These are phyloP conservation scores for Fragum sueziense DNA, from an alignment of 2,888 invertebrate genomes.

Conservation along the genomic window DNA sequence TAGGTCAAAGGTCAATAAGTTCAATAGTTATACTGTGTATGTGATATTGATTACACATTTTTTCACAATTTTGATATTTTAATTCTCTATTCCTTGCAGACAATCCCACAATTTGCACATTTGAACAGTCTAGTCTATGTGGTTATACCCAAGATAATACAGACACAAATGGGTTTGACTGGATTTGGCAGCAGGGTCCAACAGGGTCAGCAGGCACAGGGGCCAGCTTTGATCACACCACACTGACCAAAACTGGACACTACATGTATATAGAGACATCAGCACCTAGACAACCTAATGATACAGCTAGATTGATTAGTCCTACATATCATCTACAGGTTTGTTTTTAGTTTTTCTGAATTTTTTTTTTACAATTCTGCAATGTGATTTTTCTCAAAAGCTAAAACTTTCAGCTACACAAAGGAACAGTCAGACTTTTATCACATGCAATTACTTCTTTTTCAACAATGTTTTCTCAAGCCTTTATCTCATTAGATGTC, in stretches of 20 bases:
- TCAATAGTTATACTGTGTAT: too few relatives aligned
- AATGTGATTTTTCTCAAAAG: too few relatives aligned
- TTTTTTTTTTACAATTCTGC: too few relatives aligned
- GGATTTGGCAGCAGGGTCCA: conserved; percentile 65
- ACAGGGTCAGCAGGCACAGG: conserved; percentile 70
- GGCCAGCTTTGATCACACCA: conserved; percentile 72
- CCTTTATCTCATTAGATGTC: too few relatives aligned
- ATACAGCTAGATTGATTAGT: conserved; percentile 69
- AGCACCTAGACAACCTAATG: conserved; percentile 61
- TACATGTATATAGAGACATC: conserved; percentile 75
- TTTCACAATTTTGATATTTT: too few relatives aligned
- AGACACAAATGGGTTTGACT: conserved; percentile 65
- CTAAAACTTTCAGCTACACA: too few relatives aligned
- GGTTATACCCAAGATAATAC: conserved; percentile 66
- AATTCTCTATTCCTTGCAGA: conserved; percentile 18
- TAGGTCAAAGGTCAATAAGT: too few relatives aligned
- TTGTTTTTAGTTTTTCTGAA: background rate
- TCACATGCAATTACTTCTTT: too few relatives aligned
- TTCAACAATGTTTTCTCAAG: too few relatives aligned
- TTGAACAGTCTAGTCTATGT: conserved; percentile 64
- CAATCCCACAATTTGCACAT: conserved; percentile 57
- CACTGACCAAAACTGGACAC: conserved; percentile 66
- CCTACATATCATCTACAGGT: conserved; percentile 59
- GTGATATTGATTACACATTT: too few relatives aligned
- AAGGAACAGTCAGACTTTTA: too few relatives aligned